Evolutionary conservation across 2,113 vertebrate genomes (phyloP).

Genomic region (Oryzias curvinotus): DNA sequence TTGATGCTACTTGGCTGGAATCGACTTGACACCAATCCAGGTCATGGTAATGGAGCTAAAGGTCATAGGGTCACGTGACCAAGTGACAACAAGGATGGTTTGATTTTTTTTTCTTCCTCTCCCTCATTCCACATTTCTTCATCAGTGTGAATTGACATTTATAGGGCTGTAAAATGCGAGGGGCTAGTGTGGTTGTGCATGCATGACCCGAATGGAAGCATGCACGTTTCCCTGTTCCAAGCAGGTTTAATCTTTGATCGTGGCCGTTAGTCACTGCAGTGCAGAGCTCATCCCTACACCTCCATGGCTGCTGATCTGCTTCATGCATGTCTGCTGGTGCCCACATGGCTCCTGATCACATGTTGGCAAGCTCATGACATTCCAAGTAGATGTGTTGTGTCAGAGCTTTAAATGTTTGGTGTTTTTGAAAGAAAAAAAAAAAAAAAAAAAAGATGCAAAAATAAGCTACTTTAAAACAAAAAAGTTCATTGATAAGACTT

Average conservation of each 20-base stretch:
- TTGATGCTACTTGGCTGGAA: slow-evolving; percentile 37
- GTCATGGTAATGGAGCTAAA: slow-evolving; percentile 51
- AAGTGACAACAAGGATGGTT: slow-evolving; percentile 80
- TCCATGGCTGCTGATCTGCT: slow-evolving; percentile 44
- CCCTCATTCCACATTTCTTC: slow-evolving; percentile 44
- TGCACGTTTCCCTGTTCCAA: slow-evolving; percentile 30
- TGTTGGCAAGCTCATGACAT: slow-evolving; percentile 36
- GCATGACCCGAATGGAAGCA: slow-evolving; percentile 6
- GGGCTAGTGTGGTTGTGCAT: slow-evolving; percentile 4
- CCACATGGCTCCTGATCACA: slow-evolving; percentile 46
- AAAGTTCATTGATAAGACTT: slow-evolving; percentile 39
- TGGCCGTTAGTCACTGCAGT: slow-evolving; percentile 31
- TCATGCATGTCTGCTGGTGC: slow-evolving; percentile 47
- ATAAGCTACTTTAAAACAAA: slow-evolving; percentile 39
- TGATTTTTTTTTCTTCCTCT: slow-evolving; percentile 68
- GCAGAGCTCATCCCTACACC: slow-evolving; percentile 30
- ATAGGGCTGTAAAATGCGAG: slow-evolving; percentile 6
- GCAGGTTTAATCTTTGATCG: slow-evolving; percentile 20
- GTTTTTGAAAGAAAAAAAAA: slow-evolving; percentile 40
- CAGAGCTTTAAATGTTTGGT: slow-evolving; percentile 36
- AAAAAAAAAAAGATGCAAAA: slow-evolving; percentile 28
- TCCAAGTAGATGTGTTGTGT: slow-evolving; percentile 47
- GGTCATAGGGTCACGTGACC: slow-evolving; percentile 40
- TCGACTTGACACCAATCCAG: slow-evolving; percentile 42
- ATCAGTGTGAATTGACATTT: slow-evolving; percentile 31